Conservation (phyloP, 2,888 invertebrate species). For the Drosophila colorata region DNA sequence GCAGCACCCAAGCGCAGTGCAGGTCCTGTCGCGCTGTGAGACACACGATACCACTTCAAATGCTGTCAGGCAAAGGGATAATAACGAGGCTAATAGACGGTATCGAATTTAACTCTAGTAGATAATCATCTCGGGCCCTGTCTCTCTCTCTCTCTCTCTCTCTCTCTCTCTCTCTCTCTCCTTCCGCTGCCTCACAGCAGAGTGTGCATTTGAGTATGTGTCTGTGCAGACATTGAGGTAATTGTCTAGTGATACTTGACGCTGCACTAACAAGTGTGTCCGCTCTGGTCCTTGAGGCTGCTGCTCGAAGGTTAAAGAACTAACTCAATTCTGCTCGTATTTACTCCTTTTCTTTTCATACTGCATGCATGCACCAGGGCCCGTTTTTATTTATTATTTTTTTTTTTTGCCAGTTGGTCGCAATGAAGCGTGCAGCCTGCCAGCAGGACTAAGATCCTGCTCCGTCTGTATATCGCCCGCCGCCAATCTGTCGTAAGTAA, state of each 20-base stretch:
- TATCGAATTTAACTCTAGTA: slow-evolving; percentile 83
- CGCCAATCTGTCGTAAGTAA: slow-evolving; percentile 66
- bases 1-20: slow-evolving; percentile 42
- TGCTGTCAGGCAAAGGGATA: slow-evolving; percentile 70
- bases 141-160: too few species aligned
- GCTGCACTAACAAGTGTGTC: slow-evolving; percentile 46
- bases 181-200: slow-evolving; percentile 22
- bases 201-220: slow-evolving; percentile 8
- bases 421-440: slow-evolving; percentile 53
- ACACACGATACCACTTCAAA: slow-evolving; percentile 84
- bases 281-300: slow-evolving; percentile 32
- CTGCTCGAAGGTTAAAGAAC: slow-evolving; percentile 47
- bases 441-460: slow-evolving; percentile 32
- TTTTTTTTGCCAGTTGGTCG: slow-evolving; percentile 56
- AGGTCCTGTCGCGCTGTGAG: slow-evolving; percentile 61
- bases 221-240: slow-evolving; percentile 50
- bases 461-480: slow-evolving; percentile 20
- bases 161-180: too few species aligned
- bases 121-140: slow-evolving; percentile 78
- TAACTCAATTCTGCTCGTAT: slow-evolving; percentile 8
- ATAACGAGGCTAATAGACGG: slow-evolving; percentile 84
- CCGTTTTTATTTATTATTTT: not conserved
- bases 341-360: slow-evolving; percentile 34
- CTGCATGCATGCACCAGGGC: slow-evolving; percentile 13
- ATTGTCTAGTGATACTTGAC: slow-evolving; percentile 80